A percentile compares a stretch with the other conserved stretches of the same genome.
phyloP scores from a whole-genome alignment of 2,113 vertebrate species.

The Megaceryle torquata region DNA sequence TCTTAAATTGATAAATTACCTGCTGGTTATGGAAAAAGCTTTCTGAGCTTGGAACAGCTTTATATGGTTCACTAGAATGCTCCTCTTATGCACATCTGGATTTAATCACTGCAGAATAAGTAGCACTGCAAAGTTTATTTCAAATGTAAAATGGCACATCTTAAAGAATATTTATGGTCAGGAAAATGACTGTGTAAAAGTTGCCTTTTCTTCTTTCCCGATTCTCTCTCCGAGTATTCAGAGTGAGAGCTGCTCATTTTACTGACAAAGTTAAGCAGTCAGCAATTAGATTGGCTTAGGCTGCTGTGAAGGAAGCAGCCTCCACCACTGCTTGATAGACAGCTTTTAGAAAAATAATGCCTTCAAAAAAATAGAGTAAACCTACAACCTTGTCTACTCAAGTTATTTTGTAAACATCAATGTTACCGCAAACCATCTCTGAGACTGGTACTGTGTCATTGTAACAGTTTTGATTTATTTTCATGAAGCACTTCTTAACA shows the following conservation, averaged over 20 bases:
- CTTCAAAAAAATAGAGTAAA: neutral
- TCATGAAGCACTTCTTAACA: neutral
- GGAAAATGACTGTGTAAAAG: slow-evolving; percentile 9
- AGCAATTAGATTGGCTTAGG: neutral
- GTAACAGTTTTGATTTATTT: neutral
- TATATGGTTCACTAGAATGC: slow-evolving; percentile 52
- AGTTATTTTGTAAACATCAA: neutral
- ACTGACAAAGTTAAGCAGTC: neutral
- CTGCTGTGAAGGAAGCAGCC: neutral
- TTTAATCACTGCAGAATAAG: slow-evolving; percentile 50
- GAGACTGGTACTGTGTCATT: accelerated
- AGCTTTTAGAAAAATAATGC: neutral
- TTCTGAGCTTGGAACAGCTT: slow-evolving; percentile 39
- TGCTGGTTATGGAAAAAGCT: slow-evolving; percentile 56
- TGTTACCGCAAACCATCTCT: neutral
- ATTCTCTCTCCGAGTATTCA: neutral
- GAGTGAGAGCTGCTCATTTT: neutral
- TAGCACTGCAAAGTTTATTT: slow-evolving; percentile 56
- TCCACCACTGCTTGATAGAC: neutral
- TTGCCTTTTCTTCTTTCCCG: neutral
- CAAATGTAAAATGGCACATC: slow-evolving; percentile 58
- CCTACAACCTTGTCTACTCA: neutral
- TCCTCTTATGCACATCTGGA: slow-evolving; percentile 36
- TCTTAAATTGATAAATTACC: slow-evolving; percentile 62
- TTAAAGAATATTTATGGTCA: slow-evolving; percentile 50